These are phyloP conservation scores for Lutjanus campechanus DNA, from an alignment of 2,797 vertebrate species.

Conservation along the genomic window DNA sequence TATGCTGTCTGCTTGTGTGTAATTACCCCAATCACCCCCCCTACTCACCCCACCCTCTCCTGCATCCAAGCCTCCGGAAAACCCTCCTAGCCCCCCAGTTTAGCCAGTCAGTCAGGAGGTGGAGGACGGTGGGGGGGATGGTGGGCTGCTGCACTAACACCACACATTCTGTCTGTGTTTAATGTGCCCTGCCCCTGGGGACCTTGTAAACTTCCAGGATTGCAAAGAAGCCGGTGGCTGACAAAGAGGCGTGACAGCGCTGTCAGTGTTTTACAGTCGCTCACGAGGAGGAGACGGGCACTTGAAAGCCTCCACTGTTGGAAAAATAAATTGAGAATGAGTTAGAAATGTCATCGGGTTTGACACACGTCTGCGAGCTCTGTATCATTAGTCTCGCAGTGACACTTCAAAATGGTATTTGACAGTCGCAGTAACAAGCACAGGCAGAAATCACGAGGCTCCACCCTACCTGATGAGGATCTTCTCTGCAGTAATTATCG, in stretches of 20 bases:
- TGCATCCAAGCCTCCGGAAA: constrained; percentile 74
- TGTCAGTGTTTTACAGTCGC: constrained; percentile 70
- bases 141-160: constrained; percentile 59
- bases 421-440: constrained; percentile 53
- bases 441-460: constrained; percentile 39
- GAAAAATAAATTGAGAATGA: constrained; percentile 44
- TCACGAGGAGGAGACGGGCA: constrained; percentile 47
- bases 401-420: constrained; percentile 45
- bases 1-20: constrained; percentile 87
- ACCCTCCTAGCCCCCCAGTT: constrained; percentile 70
- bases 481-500: constrained; percentile 39
- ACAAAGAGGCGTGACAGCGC: constrained; percentile 72
- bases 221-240: constrained; percentile 70
- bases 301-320: constrained; percentile 57
- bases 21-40: constrained; percentile 84
- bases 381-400: constrained; percentile 54
- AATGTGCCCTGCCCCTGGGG: constrained; percentile 75
- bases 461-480: constrained; percentile 53
- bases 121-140: constrained; percentile 46
- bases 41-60: constrained; percentile 47
- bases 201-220: constrained; percentile 79
- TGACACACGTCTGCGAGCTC: constrained; percentile 53
- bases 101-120: constrained; percentile 47
- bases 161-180: constrained; percentile 78
- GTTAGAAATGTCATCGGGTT: constrained; percentile 47